Evolutionary conservation across 2,113 vertebrate species (phyloP).

Genomic region (Pelecanus crispus): DNA sequence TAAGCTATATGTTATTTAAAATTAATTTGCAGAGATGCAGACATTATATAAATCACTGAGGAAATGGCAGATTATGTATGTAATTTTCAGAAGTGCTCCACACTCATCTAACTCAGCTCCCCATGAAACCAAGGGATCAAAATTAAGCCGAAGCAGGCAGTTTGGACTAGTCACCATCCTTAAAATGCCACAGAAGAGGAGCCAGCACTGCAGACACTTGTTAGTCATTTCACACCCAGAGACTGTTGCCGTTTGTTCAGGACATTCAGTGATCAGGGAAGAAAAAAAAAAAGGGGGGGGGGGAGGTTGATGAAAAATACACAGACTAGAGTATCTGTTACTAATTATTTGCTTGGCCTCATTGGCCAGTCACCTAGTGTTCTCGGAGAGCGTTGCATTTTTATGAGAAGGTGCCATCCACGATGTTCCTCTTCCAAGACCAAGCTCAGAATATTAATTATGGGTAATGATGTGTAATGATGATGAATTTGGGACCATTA

Average conservation of each 20-base stretch:
- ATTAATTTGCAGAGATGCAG: neutral
- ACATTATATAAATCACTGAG: neutral
- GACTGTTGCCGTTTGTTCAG: neutral
- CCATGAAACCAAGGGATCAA: neutral
- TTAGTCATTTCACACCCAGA: neutral
- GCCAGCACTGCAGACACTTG: neutral
- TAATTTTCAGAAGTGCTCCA: conserved; percentile 18
- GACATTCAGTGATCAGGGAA: neutral
- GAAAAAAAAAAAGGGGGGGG: neutral
- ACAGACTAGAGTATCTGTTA: neutral
- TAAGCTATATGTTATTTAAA: neutral
- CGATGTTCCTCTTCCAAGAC: neutral
- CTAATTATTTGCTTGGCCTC: neutral
- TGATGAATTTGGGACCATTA: neutral
- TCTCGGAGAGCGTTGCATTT: neutral
- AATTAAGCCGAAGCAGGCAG: neutral
- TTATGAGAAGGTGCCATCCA: neutral
- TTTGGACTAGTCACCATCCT: neutral
- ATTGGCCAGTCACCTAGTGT: neutral
- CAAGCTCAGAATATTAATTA: neutral
- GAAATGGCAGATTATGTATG: neutral
- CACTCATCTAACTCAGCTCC: neutral
- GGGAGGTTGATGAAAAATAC: conserved; percentile 1
- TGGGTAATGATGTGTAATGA: neutral
- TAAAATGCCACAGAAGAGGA: neutral